These are phyloP conservation scores for Nothobranchius kuhntae DNA, from an alignment of 2,113 vertebrate species.

Conservation along the genomic window DNA sequence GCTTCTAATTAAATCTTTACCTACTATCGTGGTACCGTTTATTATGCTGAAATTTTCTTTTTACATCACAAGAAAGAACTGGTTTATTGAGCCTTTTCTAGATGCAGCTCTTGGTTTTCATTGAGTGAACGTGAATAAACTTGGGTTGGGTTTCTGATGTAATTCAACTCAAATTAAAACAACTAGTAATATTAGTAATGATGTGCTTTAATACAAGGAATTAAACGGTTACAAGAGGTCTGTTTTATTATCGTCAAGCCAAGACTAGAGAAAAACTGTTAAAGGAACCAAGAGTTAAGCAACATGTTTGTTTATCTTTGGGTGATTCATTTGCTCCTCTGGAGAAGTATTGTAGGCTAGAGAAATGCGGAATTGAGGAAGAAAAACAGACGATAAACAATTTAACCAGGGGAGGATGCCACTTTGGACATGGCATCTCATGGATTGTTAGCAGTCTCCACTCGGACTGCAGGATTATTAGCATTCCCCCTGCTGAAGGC, in stretches of 20 bases:
- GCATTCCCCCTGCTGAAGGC: constrained; percentile 25
- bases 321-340: background rate
- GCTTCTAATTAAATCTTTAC: background rate
- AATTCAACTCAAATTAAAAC: no score
- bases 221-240: constrained; percentile 13
- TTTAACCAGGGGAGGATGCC: background rate
- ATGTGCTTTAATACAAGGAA: background rate
- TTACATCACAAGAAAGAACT: background rate
- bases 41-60: background rate
- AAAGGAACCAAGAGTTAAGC: background rate
- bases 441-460: constrained; percentile 39
- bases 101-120: background rate
- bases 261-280: background rate
- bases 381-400: background rate
- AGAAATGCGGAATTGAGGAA: no score
- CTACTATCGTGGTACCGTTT: background rate
- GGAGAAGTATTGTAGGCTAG: background rate
- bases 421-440: background rate
- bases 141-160: background rate
- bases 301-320: background rate
- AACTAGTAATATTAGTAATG: background rate
- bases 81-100: background rate
- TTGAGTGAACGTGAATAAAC: background rate
- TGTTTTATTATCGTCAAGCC: background rate
- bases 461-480: constrained; percentile 29